These are phyloP conservation scores for Rana temporaria DNA, from an alignment of 2,113 vertebrate species.

Conservation along the genomic window DNA sequence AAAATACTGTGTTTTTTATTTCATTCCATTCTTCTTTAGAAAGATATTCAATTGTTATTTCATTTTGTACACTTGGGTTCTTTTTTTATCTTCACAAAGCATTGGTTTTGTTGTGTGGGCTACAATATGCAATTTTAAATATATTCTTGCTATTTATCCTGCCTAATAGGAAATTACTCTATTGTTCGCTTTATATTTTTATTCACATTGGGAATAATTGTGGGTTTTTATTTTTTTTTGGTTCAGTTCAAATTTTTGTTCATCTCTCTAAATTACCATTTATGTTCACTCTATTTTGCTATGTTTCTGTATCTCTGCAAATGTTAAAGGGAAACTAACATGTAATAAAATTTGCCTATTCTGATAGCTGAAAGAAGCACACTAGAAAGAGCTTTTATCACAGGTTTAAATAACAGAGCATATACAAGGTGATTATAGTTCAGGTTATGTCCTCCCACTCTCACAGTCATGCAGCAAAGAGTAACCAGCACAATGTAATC, in stretches of 20 bases:
- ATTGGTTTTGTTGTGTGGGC: conserved; percentile 27
- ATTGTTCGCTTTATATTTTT: conserved; percentile 47
- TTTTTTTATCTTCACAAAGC: conserved; percentile 41
- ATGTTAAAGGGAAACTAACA: conserved; percentile 31
- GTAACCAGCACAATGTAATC: not conserved
- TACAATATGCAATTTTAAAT: conserved; percentile 47
- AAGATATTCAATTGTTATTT: conserved; percentile 32
- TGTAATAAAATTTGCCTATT: conserved; percentile 1
- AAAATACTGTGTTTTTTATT: conserved; percentile 20
- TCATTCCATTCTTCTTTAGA: conserved; percentile 35
- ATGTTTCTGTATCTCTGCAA: conserved; percentile 13
- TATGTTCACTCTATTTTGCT: conserved; percentile 38
- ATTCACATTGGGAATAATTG: conserved; percentile 21
- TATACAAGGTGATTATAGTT: conserved; percentile 15
- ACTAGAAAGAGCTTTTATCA: conserved; percentile 10
- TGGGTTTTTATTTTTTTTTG: not conserved
- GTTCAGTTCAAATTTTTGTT: conserved; percentile 32
- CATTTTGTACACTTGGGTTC: conserved; percentile 36
- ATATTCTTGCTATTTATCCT: conserved; percentile 35
- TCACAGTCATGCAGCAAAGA: not conserved
- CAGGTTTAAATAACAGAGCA: not conserved
- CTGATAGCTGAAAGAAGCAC: not conserved
- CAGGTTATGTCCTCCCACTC: not conserved
- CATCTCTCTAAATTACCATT: conserved; percentile 27
- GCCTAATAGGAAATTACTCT: conserved; percentile 29